Conservation (phyloP, 2,113 vertebrate species). For the Furnarius figulus region DNA sequence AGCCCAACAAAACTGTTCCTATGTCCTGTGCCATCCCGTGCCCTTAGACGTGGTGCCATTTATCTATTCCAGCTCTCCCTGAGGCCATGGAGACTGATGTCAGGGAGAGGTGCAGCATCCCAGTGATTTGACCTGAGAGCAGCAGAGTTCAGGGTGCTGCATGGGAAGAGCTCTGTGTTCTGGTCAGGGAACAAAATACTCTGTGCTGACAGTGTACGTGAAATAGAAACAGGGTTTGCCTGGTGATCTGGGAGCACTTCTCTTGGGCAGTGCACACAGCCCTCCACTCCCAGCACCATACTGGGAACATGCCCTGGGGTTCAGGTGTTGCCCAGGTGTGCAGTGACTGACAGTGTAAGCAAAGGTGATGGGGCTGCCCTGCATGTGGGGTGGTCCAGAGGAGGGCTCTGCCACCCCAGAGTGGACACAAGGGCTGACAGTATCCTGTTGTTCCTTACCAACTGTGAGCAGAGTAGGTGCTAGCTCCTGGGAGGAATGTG, state of each 20-base stretch:
- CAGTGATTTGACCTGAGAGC: neutral
- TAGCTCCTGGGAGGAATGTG: neutral
- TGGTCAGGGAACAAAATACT: slow-evolving; percentile 12
- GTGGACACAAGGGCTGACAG: neutral
- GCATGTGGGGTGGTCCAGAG: neutral
- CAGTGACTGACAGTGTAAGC: neutral
- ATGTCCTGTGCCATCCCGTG: neutral
- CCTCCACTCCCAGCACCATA: neutral
- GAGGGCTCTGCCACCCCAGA: neutral
- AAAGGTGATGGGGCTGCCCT: neutral
- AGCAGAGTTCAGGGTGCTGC: neutral
- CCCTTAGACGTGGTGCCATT: neutral
- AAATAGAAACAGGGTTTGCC: neutral
- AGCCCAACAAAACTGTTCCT: neutral
- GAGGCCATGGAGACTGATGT: neutral
- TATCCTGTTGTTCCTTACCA: neutral
- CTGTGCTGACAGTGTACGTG: neutral
- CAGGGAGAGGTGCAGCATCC: neutral
- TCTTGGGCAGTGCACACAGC: neutral
- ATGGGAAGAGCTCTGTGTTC: slow-evolving; percentile 20
- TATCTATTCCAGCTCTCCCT: neutral
- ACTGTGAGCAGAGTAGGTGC: neutral
- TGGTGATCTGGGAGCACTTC: neutral
- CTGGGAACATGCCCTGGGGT: neutral
- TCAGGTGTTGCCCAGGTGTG: neutral